These are phyloP conservation scores for Gambusia affinis DNA, from an alignment of 2,113 vertebrate genomes.

Conservation along the genomic window DNA sequence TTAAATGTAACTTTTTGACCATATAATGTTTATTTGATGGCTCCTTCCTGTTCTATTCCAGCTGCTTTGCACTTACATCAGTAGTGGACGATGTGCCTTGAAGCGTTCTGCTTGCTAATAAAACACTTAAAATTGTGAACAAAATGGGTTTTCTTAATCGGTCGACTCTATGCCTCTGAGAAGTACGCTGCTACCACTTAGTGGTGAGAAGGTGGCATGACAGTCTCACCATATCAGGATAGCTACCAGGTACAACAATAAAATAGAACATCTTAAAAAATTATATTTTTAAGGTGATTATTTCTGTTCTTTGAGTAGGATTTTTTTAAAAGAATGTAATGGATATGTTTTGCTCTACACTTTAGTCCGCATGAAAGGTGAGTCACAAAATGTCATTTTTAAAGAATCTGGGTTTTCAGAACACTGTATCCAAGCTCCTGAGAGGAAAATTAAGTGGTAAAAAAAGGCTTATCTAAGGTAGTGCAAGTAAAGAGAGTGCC, in stretches of 20 bases:
- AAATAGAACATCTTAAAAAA: not conserved
- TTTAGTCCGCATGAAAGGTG: no score
- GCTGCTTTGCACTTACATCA: constrained; percentile 1
- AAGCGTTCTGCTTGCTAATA: constrained; percentile 32
- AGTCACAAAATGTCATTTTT: no score
- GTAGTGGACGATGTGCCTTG: constrained; percentile 18
- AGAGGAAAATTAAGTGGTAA: not conserved
- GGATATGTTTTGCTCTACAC: not conserved
- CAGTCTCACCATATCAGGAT: no score
- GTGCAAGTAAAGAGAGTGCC: not conserved
- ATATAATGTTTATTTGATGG: not conserved
- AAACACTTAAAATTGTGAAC: constrained; percentile 11
- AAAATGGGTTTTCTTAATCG: not conserved
- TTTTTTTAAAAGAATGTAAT: not conserved
- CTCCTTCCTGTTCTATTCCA: constrained; percentile 7
- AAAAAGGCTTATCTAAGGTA: not conserved
- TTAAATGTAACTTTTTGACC: not conserved
- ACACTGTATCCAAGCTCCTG: no score
- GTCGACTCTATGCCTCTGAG: no score
- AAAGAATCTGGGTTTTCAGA: no score
- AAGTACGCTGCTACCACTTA: constrained; percentile 21
- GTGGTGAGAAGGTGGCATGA: not conserved
- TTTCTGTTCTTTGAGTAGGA: not conserved
- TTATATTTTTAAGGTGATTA: not conserved
- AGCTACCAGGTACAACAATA: no score